Conservation (phyloP, 2,113 vertebrate species). For the Pavo muticus region DNA sequence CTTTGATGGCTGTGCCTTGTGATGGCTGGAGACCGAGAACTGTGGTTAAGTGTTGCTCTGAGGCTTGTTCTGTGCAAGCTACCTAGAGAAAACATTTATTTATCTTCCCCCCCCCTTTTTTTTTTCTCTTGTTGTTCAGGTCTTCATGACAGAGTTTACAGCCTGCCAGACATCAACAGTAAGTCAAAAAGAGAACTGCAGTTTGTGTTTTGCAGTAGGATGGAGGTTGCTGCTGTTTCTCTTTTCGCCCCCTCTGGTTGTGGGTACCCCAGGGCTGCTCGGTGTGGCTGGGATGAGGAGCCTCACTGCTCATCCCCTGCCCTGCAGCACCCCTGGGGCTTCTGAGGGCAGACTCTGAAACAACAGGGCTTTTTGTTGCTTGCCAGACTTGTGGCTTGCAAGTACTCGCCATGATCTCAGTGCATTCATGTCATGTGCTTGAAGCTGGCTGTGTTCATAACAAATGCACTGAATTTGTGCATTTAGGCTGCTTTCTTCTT, state of each 20-base stretch:
- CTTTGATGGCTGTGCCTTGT: neutral
- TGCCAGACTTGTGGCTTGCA: neutral
- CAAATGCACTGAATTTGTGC: neutral
- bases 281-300: neutral
- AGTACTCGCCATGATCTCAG: rapidly evolving
- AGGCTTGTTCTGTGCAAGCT: neutral
- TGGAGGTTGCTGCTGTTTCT: neutral
- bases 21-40: neutral
- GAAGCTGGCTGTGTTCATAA: neutral
- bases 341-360: neutral
- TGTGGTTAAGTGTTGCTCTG: neutral
- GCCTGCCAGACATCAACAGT: slow-evolving; percentile 62
- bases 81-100: neutral
- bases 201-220: neutral
- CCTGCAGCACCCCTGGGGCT: neutral
- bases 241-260: neutral
- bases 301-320: neutral
- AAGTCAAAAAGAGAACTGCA: slow-evolving; percentile 28
- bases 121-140: neutral
- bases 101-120: neutral
- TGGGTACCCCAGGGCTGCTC: neutral
- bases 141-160: slow-evolving; percentile 49
- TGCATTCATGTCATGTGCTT: rapidly evolving
- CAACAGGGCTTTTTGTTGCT: neutral
- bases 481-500: neutral